Conservation (phyloP, 1,140 invertebrate genomes). For the fruit fly (Drosophila melanogaster) region Release_6_plus_ISO1_MT NC_004354.4:10110501-10111000, state of each 20-base stretch:
- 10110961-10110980: background rate
- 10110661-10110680: background rate
- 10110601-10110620: conserved; percentile 8
- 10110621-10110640: conserved; percentile 8
- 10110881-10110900: conserved; percentile 21
- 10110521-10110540: conserved; percentile 26
- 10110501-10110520: conserved; percentile 49
- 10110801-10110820: conserved; percentile 1
- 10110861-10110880: background rate
- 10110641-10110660: conserved; percentile 3
- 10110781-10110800: background rate
- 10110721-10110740: too few species aligned
- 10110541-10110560: conserved; percentile 46
- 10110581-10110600: conserved; percentile 25
- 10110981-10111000: background rate
- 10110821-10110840: background rate
- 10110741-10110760: too few species aligned
- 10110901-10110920: conserved; percentile 36
- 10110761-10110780: too few species aligned
- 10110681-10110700: too few species aligned
- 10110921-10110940: conserved; percentile 1
- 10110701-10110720: too few species aligned
- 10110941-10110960: background rate
- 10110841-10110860: background rate
- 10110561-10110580: conserved; percentile 34